Evolutionary conservation across 2,888 invertebrate species (phyloP), one percentile per base, ranked within the genome.

Genomic region (Eueremaeus valkanovi): DNA sequence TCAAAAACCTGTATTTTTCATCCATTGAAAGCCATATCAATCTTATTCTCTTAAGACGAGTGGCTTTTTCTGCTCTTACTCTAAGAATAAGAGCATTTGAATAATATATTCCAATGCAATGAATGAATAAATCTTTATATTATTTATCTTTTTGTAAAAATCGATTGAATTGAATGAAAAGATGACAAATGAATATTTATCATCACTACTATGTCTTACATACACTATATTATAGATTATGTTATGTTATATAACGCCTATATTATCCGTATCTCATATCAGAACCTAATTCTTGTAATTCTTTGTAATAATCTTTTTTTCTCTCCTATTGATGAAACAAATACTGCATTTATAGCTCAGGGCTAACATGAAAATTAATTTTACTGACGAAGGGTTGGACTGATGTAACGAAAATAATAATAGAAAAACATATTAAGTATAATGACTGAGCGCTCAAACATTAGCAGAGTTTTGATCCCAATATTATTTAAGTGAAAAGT

Each of bases 81-180:
- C 42, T 13, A 45, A 13, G 5, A 55, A 49, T 49, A 18, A 49
- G 21, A 21, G 55, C 55, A 55, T 55, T 55, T 55, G 8, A 49
- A 49, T 55, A 24, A n/a, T n/a, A n/a, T n/a, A n/a, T n/a, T n/a
- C n/a, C n/a, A 55, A 24, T 55, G 21, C 9, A 55, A 24, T 55
- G 55, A 55, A 55, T 24, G 55, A 55, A 55, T 55, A 55, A 55
- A 55, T 55, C 24, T 49, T 24, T 55, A n/a, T n/a, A n/a, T n/a
- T n/a, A n/a, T n/a, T n/a, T n/a, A n/a, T 27, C 55, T 21, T 24
- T 16, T 16, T 18, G 21, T 3, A 55, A 55, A 24, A 16, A 55
- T 55, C 24, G 21, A 55, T 24, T 55, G 24, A 55, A 45, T 45
- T 18, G 18, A 45, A 16, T 45, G 45, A 45, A 45, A 16, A 3